A percentile compares a stretch with the other conserved stretches of the same genome.
Evolutionary conservation across 2,888 invertebrate species (phyloP).

Genomic region (Macrosoma leucophasiata): DNA sequence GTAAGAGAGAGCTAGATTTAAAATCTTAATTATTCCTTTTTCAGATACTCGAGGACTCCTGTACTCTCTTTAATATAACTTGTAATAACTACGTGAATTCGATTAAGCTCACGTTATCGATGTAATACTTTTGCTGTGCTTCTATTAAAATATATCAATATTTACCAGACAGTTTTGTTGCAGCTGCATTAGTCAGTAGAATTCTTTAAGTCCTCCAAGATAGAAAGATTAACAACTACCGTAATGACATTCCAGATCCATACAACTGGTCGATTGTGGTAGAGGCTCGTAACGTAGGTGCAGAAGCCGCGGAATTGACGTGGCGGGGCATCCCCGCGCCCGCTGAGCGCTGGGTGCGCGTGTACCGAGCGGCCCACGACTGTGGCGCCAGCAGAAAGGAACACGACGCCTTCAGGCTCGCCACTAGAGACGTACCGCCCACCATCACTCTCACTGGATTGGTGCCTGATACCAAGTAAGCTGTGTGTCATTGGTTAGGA

Average conservation of each 20-base stretch:
- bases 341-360: conserved; percentile 92
- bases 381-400: conserved; percentile 63
- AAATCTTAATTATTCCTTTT: too few species aligned
- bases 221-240: neutral
- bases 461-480: conserved; percentile 77
- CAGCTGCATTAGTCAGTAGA: conserved; percentile 78
- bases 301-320: conserved; percentile 84
- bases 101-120: too few species aligned
- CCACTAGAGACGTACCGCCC: conserved; percentile 52
- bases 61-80: too few species aligned
- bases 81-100: too few species aligned
- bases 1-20: too few species aligned
- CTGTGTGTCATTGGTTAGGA: too few species aligned
- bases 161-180: too few species aligned
- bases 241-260: conserved; percentile 81
- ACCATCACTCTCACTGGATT: conserved; percentile 51
- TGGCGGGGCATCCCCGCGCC: conserved; percentile 93
- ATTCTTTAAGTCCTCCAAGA: neutral
- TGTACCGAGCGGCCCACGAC: conserved; percentile 85
- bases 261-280: conserved; percentile 89
- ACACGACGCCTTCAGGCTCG: conserved; percentile 59
- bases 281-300: conserved; percentile 84
- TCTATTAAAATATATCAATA: too few species aligned
- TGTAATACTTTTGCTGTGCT: too few species aligned
- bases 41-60: too few species aligned